A percentile compares a stretch with the other conserved stretches of the same genome.
These are phyloP conservation scores for Actinia tenebrosa DNA, from an alignment of 64 coral and sea anemone genomes.

Conservation along the genomic window DNA sequence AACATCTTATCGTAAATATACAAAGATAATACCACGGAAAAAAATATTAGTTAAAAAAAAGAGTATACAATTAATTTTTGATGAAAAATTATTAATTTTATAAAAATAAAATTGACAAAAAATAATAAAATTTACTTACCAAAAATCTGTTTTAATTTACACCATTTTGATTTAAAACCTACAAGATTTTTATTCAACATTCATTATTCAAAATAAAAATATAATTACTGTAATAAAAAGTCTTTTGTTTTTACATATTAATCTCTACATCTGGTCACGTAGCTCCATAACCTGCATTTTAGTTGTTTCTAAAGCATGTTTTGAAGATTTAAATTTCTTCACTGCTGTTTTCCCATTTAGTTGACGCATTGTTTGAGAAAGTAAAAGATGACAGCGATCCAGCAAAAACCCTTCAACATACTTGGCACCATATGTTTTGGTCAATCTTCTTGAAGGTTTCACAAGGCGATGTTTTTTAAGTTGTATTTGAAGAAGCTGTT, in stretches of 20 bases:
- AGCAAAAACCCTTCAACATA: conserved; percentile 62
- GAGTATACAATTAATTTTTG: too few species aligned
- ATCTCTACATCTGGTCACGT: conserved; percentile 7
- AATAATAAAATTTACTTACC: too few species aligned
- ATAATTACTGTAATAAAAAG: background rate
- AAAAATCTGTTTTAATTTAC: too few species aligned
- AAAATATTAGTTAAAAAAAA: too few species aligned
- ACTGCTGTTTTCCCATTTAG: conserved; percentile 66
- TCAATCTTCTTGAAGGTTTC: conserved; percentile 47
- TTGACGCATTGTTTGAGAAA: conserved; percentile 60
- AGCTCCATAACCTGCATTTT: conserved; percentile 30
- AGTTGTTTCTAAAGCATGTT: conserved; percentile 61
- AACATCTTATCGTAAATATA: too few species aligned
- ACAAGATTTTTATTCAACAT: too few species aligned
- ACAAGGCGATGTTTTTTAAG: conserved; percentile 82
- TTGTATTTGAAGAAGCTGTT: conserved; percentile 48
- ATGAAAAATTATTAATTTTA: too few species aligned
- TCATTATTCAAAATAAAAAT: too few species aligned
- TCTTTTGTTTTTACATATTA: background rate
- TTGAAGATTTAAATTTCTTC: conserved; percentile 76
- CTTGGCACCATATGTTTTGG: conserved; percentile 19
- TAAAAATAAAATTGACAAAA: too few species aligned
- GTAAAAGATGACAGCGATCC: conserved; percentile 49
- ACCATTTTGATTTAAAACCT: too few species aligned
- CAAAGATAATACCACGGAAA: too few species aligned